These are phyloP conservation scores for Pseudomyrmex flavicornis DNA, from an alignment of 1,140 invertebrate genomes.

Conservation along the genomic window DNA sequence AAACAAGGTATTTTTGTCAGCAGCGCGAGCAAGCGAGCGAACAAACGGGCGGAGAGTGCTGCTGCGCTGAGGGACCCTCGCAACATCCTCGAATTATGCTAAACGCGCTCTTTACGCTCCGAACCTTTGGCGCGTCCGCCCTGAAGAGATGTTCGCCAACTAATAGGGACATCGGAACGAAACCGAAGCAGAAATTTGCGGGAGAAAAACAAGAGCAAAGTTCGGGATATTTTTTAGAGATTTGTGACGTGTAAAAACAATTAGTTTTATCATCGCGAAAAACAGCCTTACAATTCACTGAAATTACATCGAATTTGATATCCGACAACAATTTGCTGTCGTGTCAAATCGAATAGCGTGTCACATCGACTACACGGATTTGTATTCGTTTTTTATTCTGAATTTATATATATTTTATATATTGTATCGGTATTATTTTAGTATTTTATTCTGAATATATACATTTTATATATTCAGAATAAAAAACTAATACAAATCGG, in stretches of 20 bases:
- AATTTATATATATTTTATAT: too few species aligned
- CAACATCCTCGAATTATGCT: conserved; percentile 80
- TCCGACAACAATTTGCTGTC: too few species aligned
- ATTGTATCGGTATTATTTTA: too few species aligned
- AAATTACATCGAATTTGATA: too few species aligned
- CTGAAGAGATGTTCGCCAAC: conserved; percentile 37
- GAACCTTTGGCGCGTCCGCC: conserved; percentile 57
- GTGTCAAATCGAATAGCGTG: too few species aligned
- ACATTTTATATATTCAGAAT: too few species aligned
- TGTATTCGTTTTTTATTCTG: too few species aligned
- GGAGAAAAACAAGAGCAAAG: conserved; percentile 2
- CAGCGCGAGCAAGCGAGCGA: conserved; percentile 57
- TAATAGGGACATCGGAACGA: conserved; percentile 34
- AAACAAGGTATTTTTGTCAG: conserved; percentile 76
- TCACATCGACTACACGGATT: too few species aligned
- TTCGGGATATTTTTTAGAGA: neutral
- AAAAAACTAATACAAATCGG: too few species aligned
- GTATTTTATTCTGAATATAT: too few species aligned
- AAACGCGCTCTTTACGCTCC: conserved; percentile 73
- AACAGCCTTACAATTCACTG: too few species aligned
- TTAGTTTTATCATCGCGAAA: too few species aligned
- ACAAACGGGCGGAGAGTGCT: neutral
- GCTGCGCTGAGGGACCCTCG: conserved; percentile 42
- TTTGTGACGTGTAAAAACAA: neutral
- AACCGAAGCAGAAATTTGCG: conserved; percentile 53